phyloP scores from a whole-genome alignment of 2,113 vertebrate species.

The Hiodon tergisus region DNA sequence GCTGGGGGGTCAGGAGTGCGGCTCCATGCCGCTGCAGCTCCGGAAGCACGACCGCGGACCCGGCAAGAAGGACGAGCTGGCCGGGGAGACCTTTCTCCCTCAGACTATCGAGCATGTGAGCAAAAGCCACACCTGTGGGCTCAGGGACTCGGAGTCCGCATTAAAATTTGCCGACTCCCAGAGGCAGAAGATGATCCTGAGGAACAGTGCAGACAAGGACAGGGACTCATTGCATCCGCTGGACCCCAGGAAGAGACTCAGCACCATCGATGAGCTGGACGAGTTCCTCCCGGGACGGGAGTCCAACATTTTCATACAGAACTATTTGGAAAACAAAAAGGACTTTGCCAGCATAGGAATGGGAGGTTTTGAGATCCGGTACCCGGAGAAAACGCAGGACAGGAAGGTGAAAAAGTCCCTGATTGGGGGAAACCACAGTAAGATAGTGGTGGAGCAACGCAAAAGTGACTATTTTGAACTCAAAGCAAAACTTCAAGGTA shows the following conservation, averaged over 20 bases:
- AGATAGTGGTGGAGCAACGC: slow-evolving; percentile 94
- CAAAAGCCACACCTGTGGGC: slow-evolving; percentile 88
- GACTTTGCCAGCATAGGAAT: slow-evolving; percentile 97
- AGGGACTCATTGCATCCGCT: slow-evolving; percentile 77
- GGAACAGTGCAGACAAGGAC: slow-evolving; percentile 81
- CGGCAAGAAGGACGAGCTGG: slow-evolving; percentile 81
- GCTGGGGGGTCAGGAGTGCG: slow-evolving; percentile 81
- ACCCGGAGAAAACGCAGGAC: slow-evolving; percentile 93
- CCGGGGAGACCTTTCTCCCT: slow-evolving; percentile 88
- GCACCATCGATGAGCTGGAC: slow-evolving; percentile 96
- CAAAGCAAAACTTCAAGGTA: slow-evolving; percentile 94
- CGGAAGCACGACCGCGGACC: slow-evolving; percentile 81
- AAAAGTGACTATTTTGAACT: slow-evolving; percentile 98
- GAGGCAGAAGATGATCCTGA: slow-evolving; percentile 83
- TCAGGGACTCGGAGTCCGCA: slow-evolving; percentile 82
- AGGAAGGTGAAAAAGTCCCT: slow-evolving; percentile 93
- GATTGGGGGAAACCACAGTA: slow-evolving; percentile 96
- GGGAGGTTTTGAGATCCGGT: slow-evolving; percentile 93
- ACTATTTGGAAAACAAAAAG: slow-evolving; percentile 90
- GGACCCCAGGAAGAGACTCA: slow-evolving; percentile 89
- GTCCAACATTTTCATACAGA: slow-evolving; percentile 92
- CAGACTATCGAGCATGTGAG: slow-evolving; percentile 97
- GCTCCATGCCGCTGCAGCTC: slow-evolving; percentile 85
- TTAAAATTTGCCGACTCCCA: slow-evolving; percentile 85
- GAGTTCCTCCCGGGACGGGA: slow-evolving; percentile 90